Conservation (phyloP, 2,888 invertebrate genomes). For the Spodoptera littoralis region DNA sequence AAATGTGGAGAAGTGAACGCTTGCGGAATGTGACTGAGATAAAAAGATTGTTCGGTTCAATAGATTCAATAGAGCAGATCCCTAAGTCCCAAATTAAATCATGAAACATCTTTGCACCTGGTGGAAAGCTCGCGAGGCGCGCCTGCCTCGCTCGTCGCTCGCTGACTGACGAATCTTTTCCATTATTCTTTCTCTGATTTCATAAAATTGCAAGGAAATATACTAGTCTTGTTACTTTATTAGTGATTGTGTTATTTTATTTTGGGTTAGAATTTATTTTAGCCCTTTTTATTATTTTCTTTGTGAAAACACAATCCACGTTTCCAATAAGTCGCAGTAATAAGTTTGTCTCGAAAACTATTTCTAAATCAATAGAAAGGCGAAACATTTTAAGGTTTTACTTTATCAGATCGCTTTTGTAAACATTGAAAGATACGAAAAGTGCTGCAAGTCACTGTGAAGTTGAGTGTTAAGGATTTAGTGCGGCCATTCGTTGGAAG, state of each 20-base stretch:
- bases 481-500: conserved; percentile 77
- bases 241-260: conserved; percentile 29
- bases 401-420: conserved; percentile 54
- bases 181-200: conserved; percentile 76
- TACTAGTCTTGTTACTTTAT: conserved; percentile 46
- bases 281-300: conserved; percentile 22
- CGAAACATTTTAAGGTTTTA: conserved; percentile 48
- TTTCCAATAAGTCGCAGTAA: conserved; percentile 26
- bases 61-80: conserved; percentile 86
- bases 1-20: conserved; percentile 64
- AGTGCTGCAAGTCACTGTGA: conserved; percentile 74
- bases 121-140: conserved; percentile 74
- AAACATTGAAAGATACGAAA: conserved; percentile 67
- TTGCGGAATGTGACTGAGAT: conserved; percentile 71
- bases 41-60: conserved; percentile 85
- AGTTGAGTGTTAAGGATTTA: conserved; percentile 85
- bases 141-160: conserved; percentile 71
- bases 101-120: conserved; percentile 87
- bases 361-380: conserved; percentile 41
- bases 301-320: conserved; percentile 24
- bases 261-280: conserved; percentile 23
- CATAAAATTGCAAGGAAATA: conserved; percentile 57
- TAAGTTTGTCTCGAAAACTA: conserved; percentile 30
- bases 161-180: conserved; percentile 78
- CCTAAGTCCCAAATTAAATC: conserved; percentile 89